Conservation (phyloP, 2,797 vertebrate genomes). For the Pangasius macronema region DNA sequence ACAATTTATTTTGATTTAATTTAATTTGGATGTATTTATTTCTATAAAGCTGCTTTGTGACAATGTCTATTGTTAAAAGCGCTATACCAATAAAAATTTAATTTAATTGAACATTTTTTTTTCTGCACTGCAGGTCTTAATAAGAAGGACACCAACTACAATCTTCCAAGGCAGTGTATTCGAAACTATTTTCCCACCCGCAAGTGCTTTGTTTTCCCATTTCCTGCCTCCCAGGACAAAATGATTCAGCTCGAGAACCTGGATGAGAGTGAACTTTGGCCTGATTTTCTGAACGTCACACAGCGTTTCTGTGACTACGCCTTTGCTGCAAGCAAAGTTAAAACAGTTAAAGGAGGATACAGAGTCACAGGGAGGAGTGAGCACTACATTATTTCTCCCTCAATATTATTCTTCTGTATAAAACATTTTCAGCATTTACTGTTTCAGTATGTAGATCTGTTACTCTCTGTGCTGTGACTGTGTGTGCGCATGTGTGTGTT, state of each 20-base stretch:
- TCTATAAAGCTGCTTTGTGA: too few species aligned
- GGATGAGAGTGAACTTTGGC: conserved; percentile 47
- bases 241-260: conserved; percentile 57
- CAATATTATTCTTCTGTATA: background rate
- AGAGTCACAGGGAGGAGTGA: conserved; percentile 59
- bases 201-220: conserved; percentile 71
- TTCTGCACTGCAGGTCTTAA: conserved; percentile 37
- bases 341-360: conserved; percentile 63
- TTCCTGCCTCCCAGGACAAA: conserved; percentile 53
- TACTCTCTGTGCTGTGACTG: background rate
- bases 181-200: conserved; percentile 67
- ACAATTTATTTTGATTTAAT: too few species aligned
- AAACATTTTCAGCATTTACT: background rate
- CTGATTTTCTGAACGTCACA: conserved; percentile 44
- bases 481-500: conserved; percentile 9
- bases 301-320: conserved; percentile 52
- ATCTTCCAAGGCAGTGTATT: conserved; percentile 67
- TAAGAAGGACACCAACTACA: conserved; percentile 50
- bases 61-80: too few species aligned
- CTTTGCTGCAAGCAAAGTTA: conserved; percentile 51
- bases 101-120: background rate
- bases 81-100: too few species aligned
- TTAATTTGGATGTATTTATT: too few species aligned
- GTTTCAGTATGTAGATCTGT: background rate
- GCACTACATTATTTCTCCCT: background rate